Base-by-base conservation (phyloP, 2,797 vertebrate genomes). In the Lithobates pipiens region DNA sequence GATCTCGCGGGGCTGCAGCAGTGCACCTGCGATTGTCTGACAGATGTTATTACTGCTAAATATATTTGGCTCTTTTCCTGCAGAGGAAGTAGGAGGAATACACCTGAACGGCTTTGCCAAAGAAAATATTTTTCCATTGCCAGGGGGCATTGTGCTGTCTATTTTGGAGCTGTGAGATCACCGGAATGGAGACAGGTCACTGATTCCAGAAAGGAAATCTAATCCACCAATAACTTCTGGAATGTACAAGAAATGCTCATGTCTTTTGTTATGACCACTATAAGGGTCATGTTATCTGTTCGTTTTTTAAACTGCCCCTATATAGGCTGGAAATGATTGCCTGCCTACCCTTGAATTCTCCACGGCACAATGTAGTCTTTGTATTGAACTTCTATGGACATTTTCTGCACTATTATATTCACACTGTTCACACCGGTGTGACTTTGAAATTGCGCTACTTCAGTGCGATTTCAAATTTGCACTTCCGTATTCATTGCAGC, bases 21-120 rank as follows among this genome's bases (percentile, higher is more conserved):
- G 63, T 63, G 71, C 86, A 87, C 76, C 81, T 87, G 86, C 80
- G 76, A 76, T 83, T 84, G 76, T 46, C 61, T 83, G 86, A 84
- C 81, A 87, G 86, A 87, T 87, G 81, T 87, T 87, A 84, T 83
- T 87, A 84, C 76, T 70, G 81, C 70, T 71, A 78, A 83, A 87
- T 61, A 80, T 69, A 83, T 84, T 75, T 84, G 80, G 86, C 76
- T 75, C 16, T 3, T n/a, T 75, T 83, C 72, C 81, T 71, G 34
- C 46, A 61, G 76, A 87, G 80, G 80, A 87, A 87, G 81, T 74
- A 83, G 86, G 71, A 54, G 80, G 76, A 74, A 79, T 44, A 80
- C 65, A 83, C 81, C 81, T 87, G 81, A 78, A 87, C 57, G 69
- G 27, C 74, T 50, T 25, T 86, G 80, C 76, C 85, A 83, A 78